These are phyloP conservation scores for Vollenhovia emeryi DNA, from an alignment of 1,140 invertebrate species.

Conservation along the genomic window DNA sequence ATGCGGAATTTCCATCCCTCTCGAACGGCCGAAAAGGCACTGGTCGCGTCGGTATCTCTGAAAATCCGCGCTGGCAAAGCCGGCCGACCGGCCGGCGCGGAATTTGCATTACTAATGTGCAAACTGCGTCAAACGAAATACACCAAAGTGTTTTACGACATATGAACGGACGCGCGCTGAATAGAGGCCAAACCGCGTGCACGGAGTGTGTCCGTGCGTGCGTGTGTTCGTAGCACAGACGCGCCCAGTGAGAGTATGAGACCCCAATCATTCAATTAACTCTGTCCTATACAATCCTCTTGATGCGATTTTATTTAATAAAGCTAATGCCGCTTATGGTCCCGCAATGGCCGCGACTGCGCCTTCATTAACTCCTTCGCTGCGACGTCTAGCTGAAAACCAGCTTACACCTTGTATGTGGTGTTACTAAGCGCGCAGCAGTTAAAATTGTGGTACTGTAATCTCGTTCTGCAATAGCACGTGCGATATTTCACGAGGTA, in stretches of 20 bases:
- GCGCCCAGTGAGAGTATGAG: constrained; percentile 66
- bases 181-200: constrained; percentile 15
- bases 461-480: background rate
- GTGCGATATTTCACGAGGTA: background rate
- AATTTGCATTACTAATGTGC: constrained; percentile 73
- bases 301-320: constrained; percentile 82
- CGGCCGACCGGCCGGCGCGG: constrained; percentile 14
- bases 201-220: background rate
- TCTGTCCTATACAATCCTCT: constrained; percentile 79
- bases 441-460: constrained; percentile 15
- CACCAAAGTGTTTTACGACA: constrained; percentile 66
- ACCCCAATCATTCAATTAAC: constrained; percentile 83
- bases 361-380: constrained; percentile 53
- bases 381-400: background rate
- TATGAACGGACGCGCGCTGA: constrained; percentile 48
- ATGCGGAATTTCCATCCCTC: constrained; percentile 70
- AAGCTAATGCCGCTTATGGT: constrained; percentile 74
- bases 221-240: constrained; percentile 5
- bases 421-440: constrained; percentile 14
- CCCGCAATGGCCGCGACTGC: constrained; percentile 60
- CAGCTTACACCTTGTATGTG: constrained; percentile 41
- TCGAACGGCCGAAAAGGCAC: constrained; percentile 55
- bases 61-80: constrained; percentile 61
- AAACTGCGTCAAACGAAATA: constrained; percentile 75
- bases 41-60: constrained; percentile 64